Conservation (phyloP, 2,113 vertebrate genomes). For the Pachycephala philippinensis region DNA sequence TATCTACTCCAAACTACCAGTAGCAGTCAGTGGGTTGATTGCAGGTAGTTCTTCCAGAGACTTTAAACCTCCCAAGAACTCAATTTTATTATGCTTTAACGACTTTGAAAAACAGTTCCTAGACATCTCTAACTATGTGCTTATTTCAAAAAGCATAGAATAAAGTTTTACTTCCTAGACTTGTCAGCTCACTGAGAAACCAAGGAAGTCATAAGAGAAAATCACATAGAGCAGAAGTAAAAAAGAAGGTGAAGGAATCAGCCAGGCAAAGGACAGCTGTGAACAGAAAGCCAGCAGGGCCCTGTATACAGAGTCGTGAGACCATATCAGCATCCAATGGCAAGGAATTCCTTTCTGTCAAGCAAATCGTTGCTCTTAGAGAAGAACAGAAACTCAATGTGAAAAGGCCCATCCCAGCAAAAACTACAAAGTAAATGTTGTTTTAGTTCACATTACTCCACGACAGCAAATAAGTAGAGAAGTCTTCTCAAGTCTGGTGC, state of each 20-base stretch:
- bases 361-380: neutral
- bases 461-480: neutral
- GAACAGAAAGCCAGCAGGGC: neutral
- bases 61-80: neutral
- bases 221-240: neutral
- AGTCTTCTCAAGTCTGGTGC: neutral
- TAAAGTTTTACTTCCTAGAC: neutral
- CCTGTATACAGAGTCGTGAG: neutral
- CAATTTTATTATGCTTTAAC: neutral
- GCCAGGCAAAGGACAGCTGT: neutral
- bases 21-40: neutral
- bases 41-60: neutral
- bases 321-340: neutral
- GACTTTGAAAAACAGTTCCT: neutral
- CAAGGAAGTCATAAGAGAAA: neutral
- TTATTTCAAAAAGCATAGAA: neutral
- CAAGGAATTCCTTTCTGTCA: conserved; percentile 26
- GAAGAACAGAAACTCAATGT: neutral
- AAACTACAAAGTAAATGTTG: neutral
- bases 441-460: neutral
- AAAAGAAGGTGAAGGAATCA: neutral
- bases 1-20: neutral
- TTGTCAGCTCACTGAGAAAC: neutral
- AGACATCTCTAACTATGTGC: neutral
- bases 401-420: neutral